Evolutionary conservation across 2,888 invertebrate species (phyloP), one percentile per base, ranked within the genome.

Genomic region (Drosophila neonasuta): DNA sequence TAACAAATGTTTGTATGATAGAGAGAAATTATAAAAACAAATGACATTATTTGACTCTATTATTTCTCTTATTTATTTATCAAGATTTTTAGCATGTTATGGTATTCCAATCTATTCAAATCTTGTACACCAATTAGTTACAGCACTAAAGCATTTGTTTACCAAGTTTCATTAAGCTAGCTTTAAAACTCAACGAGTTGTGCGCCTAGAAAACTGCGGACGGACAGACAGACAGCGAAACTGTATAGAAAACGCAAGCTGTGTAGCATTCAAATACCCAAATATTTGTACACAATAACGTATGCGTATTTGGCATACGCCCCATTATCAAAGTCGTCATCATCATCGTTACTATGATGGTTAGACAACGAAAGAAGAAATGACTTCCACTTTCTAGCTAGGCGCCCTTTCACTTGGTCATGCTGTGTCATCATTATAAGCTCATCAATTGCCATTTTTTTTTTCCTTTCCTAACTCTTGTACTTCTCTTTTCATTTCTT

Each of bases 361-460:
- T 81, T 71, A 75, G 79, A 65, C 65, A 46, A 66, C 61, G 24
- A 45, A 24, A 24, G 54, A 52, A 63, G 39, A 74, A 64, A 77
- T 64, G 62, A 82, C 81, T 82, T 86, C 87, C 86, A 87, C 86
- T 86, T 86, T 84, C 81, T 83, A 86, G 79, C 66, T 41, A n/a
- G 39, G 70, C 71, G 75, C 80, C 81, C 82, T 86, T 86, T 83
- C 82, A 84, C 86, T 86, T 66, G 68, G 45, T 46, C 63, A 51
- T 73, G 74, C 84, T 79, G 74, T 64, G 72, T 84, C 74, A 80
- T 84, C 59, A 64, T 66, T 34, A 55, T 41, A 52, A 57, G 54
- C 56, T 72, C 58, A 66, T 80, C 74, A 63, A 59, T 79, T 71
- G 59, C 54, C 36, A 30, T 50, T 58, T 58, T 57, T 36, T 41